These are phyloP conservation scores for Halcyon leucocephala DNA, from an alignment of 2,797 vertebrate genomes.

Conservation along the genomic window DNA sequence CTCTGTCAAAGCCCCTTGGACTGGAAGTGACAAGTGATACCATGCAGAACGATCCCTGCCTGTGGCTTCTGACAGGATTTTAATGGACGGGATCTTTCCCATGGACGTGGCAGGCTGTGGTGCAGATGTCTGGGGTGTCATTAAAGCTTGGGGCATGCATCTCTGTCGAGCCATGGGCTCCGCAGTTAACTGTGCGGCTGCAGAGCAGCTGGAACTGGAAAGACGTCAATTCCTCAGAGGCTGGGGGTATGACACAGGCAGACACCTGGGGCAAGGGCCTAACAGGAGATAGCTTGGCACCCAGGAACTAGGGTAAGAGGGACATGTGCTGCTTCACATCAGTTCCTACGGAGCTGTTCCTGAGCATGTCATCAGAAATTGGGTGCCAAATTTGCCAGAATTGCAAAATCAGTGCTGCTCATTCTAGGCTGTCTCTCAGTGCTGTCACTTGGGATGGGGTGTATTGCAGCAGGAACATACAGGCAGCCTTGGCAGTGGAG, in stretches of 20 bases:
- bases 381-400: not conserved
- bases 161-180: not conserved
- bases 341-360: not conserved
- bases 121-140: not conserved
- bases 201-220: not conserved
- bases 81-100: not conserved
- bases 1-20: not conserved
- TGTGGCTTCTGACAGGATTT: not conserved
- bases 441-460: not conserved
- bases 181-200: not conserved
- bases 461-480: not conserved
- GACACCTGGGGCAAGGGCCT: not conserved
- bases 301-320: not conserved
- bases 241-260: not conserved
- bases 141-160: not conserved
- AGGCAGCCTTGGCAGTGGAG: not conserved
- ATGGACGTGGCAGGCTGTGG: not conserved
- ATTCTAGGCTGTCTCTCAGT: not conserved
- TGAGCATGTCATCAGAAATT: not conserved
- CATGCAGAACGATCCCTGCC: not conserved
- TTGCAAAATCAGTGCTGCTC: rapidly evolving
- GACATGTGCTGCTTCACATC: not conserved
- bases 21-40: not conserved
- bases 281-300: not conserved
- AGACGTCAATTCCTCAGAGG: not conserved